Base-by-base conservation (phyloP, 2,113 vertebrate species). In the Aldabrachelys gigantea region DNA sequence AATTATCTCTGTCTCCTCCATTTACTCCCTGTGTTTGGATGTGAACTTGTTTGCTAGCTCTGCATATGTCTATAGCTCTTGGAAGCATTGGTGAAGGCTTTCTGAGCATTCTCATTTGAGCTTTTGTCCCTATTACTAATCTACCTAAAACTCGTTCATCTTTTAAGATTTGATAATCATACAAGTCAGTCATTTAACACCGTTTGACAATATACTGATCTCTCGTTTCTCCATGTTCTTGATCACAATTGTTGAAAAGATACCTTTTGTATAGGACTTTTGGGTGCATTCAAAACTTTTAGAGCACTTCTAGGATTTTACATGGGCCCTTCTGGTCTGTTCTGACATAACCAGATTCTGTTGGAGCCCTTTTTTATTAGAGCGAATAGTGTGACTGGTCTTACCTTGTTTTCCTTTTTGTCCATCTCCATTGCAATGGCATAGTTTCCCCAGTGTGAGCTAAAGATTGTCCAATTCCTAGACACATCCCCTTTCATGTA, bases 41-140 rank as follows among this genome's bases (percentile, higher is more conserved):
- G 88, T 35, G 49, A 93, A 79, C 19, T 88, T 82, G 25, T 91
- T 89, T 81, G 89, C 86, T 81, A 92, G n/a, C 56, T 19, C 8
- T 65, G 31, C 57, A 92, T 38, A 62, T 29, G 56, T 22, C 90
- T 56, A 50, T 49, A 88, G 62, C 17, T 84, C 62, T 56, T 80
- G 82, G 16, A 8, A 31, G 10, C 38, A 8, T 84, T 57, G 57
- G 4, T 17, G 52, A n/a, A 38, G 79, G 44, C 62, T 95, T 78
- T 53, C 38, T 38, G 25, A 35, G 72, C 92, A 82, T 35, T n/a
- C 22, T 25, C 29, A 31, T 69, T 29, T 35, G 76, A 21, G 24
- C 89, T 86, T 11, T 59, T 35, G 35, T 53, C 86, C 78, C 44
- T 89, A 1, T 76, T 57, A 69, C 62, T 22, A 1, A 86, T 84